phyloP scores from a whole-genome alignment of 2,888 invertebrate species.

The Diarsia dahlii region DNA sequence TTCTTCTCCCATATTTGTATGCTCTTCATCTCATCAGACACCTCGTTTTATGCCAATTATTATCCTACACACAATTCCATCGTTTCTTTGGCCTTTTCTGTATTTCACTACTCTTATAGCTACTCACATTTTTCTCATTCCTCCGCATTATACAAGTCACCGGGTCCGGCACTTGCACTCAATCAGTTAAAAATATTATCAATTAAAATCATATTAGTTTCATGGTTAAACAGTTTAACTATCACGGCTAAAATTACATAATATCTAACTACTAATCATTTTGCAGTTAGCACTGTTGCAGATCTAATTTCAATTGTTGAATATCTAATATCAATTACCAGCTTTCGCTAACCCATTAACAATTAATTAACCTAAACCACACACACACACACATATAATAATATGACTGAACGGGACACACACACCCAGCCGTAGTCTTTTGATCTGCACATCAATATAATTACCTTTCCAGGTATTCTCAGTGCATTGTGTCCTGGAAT shows the following conservation, averaged over 20 bases:
- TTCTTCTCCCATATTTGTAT: neutral
- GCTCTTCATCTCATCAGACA: too few species aligned
- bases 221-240: neutral
- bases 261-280: too few species aligned
- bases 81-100: neutral
- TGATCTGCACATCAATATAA: constrained; percentile 44
- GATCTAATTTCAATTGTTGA: neutral
- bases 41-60: neutral
- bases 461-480: constrained; percentile 30
- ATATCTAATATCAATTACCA: neutral
- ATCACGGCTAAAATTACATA: neutral
- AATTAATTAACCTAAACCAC: neutral
- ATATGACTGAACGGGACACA: neutral
- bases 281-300: neutral
- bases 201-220: neutral
- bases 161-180: neutral
- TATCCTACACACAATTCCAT: neutral
- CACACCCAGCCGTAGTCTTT: constrained; percentile 13
- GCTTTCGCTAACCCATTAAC: neutral
- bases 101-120: neutral
- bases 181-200: neutral
- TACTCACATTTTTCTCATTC: neutral
- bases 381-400: neutral
- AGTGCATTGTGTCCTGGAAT: neutral
- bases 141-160: too few species aligned